A percentile compares a stretch with the other conserved stretches of the same genome.
Conservation (phyloP, 64 coral and sea anemone species). For the Stichodactyla mertensii region DNA sequence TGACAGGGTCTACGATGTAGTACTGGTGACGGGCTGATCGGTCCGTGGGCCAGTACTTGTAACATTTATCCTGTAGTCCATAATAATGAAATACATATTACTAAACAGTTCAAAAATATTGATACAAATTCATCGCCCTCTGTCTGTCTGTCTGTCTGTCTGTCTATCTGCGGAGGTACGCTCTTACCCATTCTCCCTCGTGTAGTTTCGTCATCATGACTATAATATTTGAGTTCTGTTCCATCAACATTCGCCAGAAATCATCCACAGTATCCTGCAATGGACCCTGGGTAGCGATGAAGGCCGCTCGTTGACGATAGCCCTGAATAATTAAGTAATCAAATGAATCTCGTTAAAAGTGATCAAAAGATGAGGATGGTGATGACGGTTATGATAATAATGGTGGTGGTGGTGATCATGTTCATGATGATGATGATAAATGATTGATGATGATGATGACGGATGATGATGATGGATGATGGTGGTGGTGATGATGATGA, state of each 20-base stretch:
- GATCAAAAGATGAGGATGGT: not conserved
- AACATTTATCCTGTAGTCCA: slow-evolving; percentile 70
- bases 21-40: slow-evolving; percentile 84
- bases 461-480: too few relatives aligned
- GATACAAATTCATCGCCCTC: not conserved
- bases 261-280: slow-evolving; percentile 74
- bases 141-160: not conserved
- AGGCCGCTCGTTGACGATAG: slow-evolving; percentile 63
- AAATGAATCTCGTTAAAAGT: not conserved
- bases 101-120: not conserved
- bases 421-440: too few relatives aligned
- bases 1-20: slow-evolving; percentile 79
- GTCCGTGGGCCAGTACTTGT: slow-evolving; percentile 81
- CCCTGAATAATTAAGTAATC: slow-evolving; percentile 36
- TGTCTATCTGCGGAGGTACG: not conserved
- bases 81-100: not conserved
- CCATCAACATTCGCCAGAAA: slow-evolving; percentile 98
- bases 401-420: not conserved
- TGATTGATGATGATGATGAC: too few relatives aligned
- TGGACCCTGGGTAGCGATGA: slow-evolving; percentile 90
- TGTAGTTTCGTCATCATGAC: slow-evolving; percentile 77
- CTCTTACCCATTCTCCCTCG: slow-evolving; percentile 78
- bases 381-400: too few relatives aligned
- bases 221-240: slow-evolving; percentile 77
- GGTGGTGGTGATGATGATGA: too few relatives aligned